Evolutionary conservation across 2,797 vertebrate species (phyloP).

Genomic region (Remorina albescens): DNA sequence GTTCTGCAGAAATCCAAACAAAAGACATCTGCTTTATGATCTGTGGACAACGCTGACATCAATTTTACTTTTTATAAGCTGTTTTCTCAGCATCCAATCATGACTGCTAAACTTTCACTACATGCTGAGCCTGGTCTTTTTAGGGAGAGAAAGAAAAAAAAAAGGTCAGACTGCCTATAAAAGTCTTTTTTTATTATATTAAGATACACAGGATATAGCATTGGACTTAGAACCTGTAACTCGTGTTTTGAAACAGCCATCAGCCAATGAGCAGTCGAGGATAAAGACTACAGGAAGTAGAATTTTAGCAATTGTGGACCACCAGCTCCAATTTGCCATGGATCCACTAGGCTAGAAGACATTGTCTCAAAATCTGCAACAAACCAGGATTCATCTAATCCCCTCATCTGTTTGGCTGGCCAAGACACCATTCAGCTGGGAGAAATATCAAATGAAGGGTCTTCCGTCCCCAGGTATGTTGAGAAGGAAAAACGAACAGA

Average conservation of each 20-base stretch:
- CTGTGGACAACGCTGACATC: conserved; percentile 40
- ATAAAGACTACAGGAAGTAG: not conserved
- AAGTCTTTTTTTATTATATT: no score
- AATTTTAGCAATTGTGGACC: conserved; percentile 5
- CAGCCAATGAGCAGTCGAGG: not conserved
- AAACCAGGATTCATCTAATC: conserved; percentile 7
- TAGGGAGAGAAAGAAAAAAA: conserved; percentile 78
- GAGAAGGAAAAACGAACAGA: not conserved
- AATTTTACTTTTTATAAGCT: conserved; percentile 59
- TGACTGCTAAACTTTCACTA: conserved; percentile 62
- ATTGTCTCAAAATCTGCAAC: conserved; percentile 1
- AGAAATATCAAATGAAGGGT: not conserved
- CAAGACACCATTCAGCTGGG: not conserved
- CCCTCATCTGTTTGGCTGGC: conserved; percentile 14
- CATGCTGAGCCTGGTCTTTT: conserved; percentile 69
- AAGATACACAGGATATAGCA: no score
- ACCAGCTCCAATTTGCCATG: not conserved
- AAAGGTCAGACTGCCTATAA: no score
- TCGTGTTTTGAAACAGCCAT: not conserved
- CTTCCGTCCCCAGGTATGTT: not conserved
- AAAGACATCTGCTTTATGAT: not conserved
- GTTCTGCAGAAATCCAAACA: conserved; percentile 16
- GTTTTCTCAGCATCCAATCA: conserved; percentile 77
- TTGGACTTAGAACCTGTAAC: not conserved
- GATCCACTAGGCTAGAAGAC: not conserved